phyloP scores from a whole-genome alignment of 2,797 vertebrate species.

The Miichthys miiuy region DNA sequence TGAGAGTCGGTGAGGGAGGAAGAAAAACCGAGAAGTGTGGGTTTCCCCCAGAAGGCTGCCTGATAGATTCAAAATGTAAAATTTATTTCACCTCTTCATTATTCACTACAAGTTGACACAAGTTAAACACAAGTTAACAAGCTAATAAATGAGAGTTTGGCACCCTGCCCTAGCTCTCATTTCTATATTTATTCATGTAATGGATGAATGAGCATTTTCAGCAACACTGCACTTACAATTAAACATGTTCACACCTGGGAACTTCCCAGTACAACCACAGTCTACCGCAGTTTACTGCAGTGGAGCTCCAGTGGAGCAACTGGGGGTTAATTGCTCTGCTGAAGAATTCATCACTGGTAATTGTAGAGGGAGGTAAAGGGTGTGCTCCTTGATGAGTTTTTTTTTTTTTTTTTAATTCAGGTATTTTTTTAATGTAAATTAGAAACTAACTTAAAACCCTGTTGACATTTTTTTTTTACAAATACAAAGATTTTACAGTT shows the following conservation, averaged over 20 bases:
- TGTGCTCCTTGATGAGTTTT: neutral
- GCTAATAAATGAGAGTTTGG: slow-evolving; percentile 44
- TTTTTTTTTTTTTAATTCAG: neutral
- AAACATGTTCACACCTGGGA: slow-evolving; percentile 53
- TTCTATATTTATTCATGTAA: slow-evolving; percentile 44
- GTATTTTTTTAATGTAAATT: neutral
- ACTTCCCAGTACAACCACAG: slow-evolving; percentile 35
- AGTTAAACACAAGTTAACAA: slow-evolving; percentile 58
- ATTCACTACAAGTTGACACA: slow-evolving; percentile 50
- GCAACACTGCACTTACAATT: slow-evolving; percentile 32
- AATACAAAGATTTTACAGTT: neutral
- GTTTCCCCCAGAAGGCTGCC: slow-evolving; percentile 27
- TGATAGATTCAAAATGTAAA: slow-evolving; percentile 24
- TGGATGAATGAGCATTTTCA: slow-evolving; percentile 41
- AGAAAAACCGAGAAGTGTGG: slow-evolving; percentile 29
- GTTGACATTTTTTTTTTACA: neutral
- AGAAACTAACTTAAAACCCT: neutral
- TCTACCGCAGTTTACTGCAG: neutral
- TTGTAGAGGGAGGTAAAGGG: slow-evolving; percentile 26
- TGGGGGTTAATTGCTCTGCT: slow-evolving; percentile 51
- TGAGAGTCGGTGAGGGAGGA: slow-evolving; percentile 24
- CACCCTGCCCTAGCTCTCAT: slow-evolving; percentile 33
- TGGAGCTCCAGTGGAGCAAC: slow-evolving; percentile 34
- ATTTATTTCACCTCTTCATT: slow-evolving; percentile 43
- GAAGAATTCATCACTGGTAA: slow-evolving; percentile 35